phyloP scores from a whole-genome alignment of 1,140 invertebrate species.

The Pissodes strobi region DNA sequence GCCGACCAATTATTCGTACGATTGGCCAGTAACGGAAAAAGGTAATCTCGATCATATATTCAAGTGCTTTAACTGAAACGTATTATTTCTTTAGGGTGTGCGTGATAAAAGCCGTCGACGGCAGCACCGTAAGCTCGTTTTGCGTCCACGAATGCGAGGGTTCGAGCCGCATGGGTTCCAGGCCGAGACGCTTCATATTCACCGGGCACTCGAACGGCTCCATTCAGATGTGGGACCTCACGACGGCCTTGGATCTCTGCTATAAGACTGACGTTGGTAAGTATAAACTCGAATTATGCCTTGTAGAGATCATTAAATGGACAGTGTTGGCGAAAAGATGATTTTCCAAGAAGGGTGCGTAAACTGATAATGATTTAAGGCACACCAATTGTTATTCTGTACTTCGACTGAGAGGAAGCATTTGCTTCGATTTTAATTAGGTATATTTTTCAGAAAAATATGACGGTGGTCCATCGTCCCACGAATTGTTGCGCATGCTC shows the following conservation, averaged over 20 bases:
- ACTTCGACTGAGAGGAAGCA: too few species aligned
- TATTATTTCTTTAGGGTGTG: slow-evolving; percentile 73
- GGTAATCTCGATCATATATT: slow-evolving; percentile 56
- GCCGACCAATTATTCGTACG: slow-evolving; percentile 93
- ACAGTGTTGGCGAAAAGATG: too few species aligned
- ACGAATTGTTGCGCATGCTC: slow-evolving; percentile 86
- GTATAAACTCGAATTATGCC: too few species aligned
- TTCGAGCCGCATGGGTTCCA: slow-evolving; percentile 86
- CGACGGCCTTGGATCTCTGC: slow-evolving; percentile 86
- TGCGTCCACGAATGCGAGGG: slow-evolving; percentile 97
- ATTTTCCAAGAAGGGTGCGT: too few species aligned
- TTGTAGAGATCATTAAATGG: too few species aligned
- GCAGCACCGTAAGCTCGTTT: slow-evolving; percentile 92
- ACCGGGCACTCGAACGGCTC: slow-evolving; percentile 94
- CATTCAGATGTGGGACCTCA: slow-evolving; percentile 98
- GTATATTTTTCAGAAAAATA: slow-evolving; percentile 56
- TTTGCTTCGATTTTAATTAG: too few species aligned
- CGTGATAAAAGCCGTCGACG: slow-evolving; percentile 92
- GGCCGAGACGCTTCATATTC: slow-evolving; percentile 88
- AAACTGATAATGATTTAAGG: too few species aligned
- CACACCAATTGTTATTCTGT: too few species aligned
- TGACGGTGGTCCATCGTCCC: slow-evolving; percentile 84
- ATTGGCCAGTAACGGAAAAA: slow-evolving; percentile 92
- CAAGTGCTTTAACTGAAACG: not conserved
- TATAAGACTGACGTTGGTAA: slow-evolving; percentile 69